phyloP scores from a whole-genome alignment of 2,888 invertebrate species.

The Punctoribates punctum region DNA sequence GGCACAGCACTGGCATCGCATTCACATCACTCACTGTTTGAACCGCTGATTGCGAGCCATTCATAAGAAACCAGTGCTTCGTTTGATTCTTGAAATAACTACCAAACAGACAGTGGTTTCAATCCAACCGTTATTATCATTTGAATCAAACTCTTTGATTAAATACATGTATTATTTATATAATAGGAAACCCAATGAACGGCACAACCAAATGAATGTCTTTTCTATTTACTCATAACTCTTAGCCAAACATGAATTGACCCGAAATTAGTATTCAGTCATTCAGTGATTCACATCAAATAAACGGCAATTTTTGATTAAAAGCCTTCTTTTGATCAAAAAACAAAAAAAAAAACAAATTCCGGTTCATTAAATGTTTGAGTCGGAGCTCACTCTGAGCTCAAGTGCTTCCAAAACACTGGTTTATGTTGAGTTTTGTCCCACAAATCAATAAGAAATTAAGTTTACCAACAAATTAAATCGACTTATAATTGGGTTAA shows the following conservation, averaged over 20 bases:
- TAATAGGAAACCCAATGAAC: neutral
- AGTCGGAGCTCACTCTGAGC: neutral
- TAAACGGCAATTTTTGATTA: slow-evolving; percentile 13
- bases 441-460: neutral
- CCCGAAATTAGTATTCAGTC: slow-evolving; percentile 22
- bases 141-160: slow-evolving; percentile 28
- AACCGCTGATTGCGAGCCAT: slow-evolving; percentile 80
- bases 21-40: slow-evolving; percentile 11
- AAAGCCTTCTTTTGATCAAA: slow-evolving; percentile 10
- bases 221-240: neutral
- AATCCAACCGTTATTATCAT: slow-evolving; percentile 5
- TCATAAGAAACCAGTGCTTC: slow-evolving; percentile 65
- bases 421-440: neutral
- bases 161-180: slow-evolving; percentile 21
- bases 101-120: neutral
- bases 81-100: slow-evolving; percentile 26
- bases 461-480: slow-evolving; percentile 21
- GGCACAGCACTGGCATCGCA: neutral
- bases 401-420: slow-evolving; percentile 1
- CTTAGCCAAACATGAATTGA: slow-evolving; percentile 17
- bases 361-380: slow-evolving; percentile 34
- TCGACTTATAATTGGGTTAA: slow-evolving; percentile 26
- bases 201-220: neutral
- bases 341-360: neutral
- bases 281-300: slow-evolving; percentile 6